A percentile compares a stretch with the other conserved stretches of the same genome.
Conservation (phyloP, 2,797 vertebrate species). For the Sebastes iracundus region DNA sequence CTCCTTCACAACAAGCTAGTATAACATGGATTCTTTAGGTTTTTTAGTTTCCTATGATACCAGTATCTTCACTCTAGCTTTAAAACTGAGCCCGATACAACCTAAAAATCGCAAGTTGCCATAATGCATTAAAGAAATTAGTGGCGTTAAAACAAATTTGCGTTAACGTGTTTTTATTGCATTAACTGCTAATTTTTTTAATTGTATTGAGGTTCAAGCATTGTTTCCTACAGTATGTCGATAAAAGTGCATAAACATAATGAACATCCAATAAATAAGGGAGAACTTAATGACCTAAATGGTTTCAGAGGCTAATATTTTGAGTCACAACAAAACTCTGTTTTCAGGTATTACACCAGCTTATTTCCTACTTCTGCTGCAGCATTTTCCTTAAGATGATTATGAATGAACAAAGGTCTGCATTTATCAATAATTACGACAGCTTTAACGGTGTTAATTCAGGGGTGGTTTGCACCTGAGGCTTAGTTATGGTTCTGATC, state of each 20-base stretch:
- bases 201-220: not conserved
- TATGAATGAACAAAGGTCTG: conserved; percentile 70
- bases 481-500: conserved; percentile 42
- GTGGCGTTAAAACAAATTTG: no score
- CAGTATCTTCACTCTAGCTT: no score
- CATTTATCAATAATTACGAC: conserved; percentile 53
- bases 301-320: conserved; percentile 57
- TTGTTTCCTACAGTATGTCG: not conserved
- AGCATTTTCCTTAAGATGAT: conserved; percentile 52
- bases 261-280: conserved; percentile 39
- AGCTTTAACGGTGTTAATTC: conserved; percentile 48
- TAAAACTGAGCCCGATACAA: no score
- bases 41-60: no score
- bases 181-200: no score
- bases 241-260: not conserved
- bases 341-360: conserved; percentile 45
- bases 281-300: conserved; percentile 17
- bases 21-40: no score
- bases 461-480: conserved; percentile 60
- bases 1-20: no score
- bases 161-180: no score
- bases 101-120: no score
- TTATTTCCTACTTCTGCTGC: conserved; percentile 13
- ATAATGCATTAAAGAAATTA: no score
- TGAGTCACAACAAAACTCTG: conserved; percentile 64